Evolutionary conservation across 2,797 vertebrate genomes (phyloP), one percentile per base, ranked within the genome.

Genomic region (Antrozous pallidus): DNA sequence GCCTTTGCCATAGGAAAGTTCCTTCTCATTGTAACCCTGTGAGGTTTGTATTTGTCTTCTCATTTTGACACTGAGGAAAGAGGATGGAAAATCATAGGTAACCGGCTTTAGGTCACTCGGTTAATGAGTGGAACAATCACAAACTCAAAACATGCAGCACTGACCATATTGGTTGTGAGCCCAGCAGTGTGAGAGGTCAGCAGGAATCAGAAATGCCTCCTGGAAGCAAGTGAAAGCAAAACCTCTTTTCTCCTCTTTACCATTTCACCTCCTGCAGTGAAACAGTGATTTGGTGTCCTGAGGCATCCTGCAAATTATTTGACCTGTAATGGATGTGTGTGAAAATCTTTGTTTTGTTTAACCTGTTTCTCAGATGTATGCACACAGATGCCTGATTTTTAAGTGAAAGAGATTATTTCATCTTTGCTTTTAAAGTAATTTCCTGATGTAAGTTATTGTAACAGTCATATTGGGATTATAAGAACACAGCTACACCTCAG

Each of bases 351-450:
- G 82, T 54, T 67, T 81, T 77, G n/a, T 86, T 91, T 87, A 54
- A 84, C 61, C 22, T 78, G 5, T 84, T 90, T 82, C 65, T 73
- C 49, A 78, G 83, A 63, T 22, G 71, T 61, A 28, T 5, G 83
- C 12, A 71, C 11, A 94, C 6, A 67, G 6, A 77, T 13, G n/a
- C 10, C 40, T 79, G n/a, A 45, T 45, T 79, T 81, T 73, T 69
- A 91, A 89, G 33, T 33, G 38, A 93, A 94, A 73, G 1, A 4
- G 3, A 56, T 89, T 56, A 61, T 79, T 94, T 91, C 9, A 33
- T 33, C 51, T n/a, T 91, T 83, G 9, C 38, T 96, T 87, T 93
- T 70, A 63, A 91, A 51, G 71, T 92, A 36, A 77, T 88, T 88
- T 79, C n/a, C 49, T 95, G 82, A 78, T 40, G 88, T 70, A 58